Conservation (phyloP, 2,797 vertebrate genomes). For the Loriculus beryllinus region DNA sequence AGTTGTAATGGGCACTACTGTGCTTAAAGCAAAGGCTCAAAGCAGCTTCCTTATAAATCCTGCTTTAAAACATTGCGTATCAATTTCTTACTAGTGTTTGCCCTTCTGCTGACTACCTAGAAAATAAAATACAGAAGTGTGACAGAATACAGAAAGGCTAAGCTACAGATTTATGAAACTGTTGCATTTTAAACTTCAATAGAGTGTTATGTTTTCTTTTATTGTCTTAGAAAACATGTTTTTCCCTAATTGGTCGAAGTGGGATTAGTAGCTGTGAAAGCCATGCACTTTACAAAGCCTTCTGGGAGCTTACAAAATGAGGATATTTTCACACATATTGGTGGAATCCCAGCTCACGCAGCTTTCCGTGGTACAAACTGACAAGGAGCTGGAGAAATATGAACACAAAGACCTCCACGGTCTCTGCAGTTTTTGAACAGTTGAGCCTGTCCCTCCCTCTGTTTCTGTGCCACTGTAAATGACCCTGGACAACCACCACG, state of each 20-base stretch:
- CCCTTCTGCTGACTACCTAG: neutral
- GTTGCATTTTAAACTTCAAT: neutral
- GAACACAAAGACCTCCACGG: neutral
- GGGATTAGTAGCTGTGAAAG: neutral
- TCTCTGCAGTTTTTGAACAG: neutral
- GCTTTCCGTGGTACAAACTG: neutral
- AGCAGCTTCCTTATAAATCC: neutral
- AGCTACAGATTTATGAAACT: constrained; percentile 13
- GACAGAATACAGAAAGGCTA: neutral
- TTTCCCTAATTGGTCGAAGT: constrained; percentile 12
- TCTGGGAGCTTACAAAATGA: neutral
- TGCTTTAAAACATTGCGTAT: neutral
- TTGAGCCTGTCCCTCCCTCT: neutral
- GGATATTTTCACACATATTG: neutral
- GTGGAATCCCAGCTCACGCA: neutral
- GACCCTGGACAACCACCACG: neutral
- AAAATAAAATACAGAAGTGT: neutral
- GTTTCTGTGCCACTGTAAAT: neutral
- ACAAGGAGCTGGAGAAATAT: neutral
- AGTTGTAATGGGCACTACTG: neutral
- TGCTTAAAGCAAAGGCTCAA: neutral
- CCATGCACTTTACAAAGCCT: neutral
- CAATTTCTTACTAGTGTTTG: neutral
- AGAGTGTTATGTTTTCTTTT: neutral
- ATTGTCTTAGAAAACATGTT: neutral